Evolutionary conservation across 2,888 invertebrate genomes (phyloP).

Genomic region (Blastobasis adustella): DNA sequence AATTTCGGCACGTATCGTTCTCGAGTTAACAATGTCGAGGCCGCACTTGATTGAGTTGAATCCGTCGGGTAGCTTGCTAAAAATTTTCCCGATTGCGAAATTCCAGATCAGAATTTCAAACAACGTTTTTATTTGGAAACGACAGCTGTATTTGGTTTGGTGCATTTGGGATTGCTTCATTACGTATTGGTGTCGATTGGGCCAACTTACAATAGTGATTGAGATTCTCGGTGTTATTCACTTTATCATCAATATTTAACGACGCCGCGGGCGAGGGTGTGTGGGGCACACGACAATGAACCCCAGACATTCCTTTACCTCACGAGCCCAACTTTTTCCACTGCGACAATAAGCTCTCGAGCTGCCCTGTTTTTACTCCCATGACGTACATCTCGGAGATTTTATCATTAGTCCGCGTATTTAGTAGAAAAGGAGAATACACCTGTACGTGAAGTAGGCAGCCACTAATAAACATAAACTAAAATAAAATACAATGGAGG

Average conservation of each 20-base stretch:
- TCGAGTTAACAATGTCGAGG: background rate
- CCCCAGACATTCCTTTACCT: conserved; percentile 8
- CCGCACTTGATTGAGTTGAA: conserved; percentile 3
- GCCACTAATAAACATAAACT: background rate
- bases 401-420: too few species aligned
- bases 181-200: conserved; percentile 53
- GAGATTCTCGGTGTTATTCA: conserved; percentile 26
- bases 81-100: conserved; percentile 1
- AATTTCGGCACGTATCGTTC: too few species aligned
- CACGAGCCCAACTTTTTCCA: too few species aligned
- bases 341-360: too few species aligned
- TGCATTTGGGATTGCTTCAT: conserved; percentile 43
- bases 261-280: conserved; percentile 20
- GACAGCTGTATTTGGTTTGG: conserved; percentile 31
- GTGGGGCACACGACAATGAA: conserved; percentile 15
- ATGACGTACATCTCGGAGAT: too few species aligned
- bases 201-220: conserved; percentile 16
- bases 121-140: conserved; percentile 17
- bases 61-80: background rate
- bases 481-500: background rate
- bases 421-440: too few species aligned
- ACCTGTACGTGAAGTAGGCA: too few species aligned
- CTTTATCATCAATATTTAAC: conserved; percentile 55
- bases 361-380: too few species aligned
- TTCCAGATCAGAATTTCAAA: conserved; percentile 27